Percentiles rank a stretch among this genome's conserved stretches.
phyloP scores from a whole-genome alignment of 2,797 vertebrate species.

The Linurgus olivaceus region DNA sequence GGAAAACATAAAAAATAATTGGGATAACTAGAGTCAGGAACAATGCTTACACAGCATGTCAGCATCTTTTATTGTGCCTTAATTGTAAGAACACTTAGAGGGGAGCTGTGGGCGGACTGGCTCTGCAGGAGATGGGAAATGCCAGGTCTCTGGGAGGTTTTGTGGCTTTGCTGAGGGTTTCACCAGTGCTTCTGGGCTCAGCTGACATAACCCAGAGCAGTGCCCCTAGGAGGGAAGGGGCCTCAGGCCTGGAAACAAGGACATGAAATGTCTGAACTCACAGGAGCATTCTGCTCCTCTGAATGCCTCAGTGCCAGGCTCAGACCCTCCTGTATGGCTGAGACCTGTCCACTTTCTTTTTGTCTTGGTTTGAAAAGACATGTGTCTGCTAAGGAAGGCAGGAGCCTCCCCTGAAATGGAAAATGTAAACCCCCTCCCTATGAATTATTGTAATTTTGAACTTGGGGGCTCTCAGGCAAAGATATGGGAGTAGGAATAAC shows the following conservation, averaged over 20 bases:
- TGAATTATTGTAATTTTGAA: neutral
- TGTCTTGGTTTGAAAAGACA: neutral
- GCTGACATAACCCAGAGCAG: neutral
- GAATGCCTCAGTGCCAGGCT: neutral
- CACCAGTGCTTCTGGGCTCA: neutral
- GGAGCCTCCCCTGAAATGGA: neutral
- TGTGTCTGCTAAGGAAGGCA: neutral
- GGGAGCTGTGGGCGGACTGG: neutral
- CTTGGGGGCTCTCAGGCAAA: neutral
- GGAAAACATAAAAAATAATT: slow-evolving; percentile 77
- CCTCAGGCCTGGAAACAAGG: neutral
- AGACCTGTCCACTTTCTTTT: neutral
- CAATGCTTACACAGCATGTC: slow-evolving; percentile 73
- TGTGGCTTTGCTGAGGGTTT: neutral
- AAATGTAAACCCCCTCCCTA: neutral
- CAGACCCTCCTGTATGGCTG: neutral
- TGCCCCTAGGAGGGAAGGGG: neutral
- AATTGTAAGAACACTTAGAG: slow-evolving; percentile 35
- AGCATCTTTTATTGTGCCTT: slow-evolving; percentile 71
- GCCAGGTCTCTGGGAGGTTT: neutral
- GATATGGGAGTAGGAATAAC: neutral
- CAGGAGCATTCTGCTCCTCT: neutral
- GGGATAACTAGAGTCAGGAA: slow-evolving; percentile 63
- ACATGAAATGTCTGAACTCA: neutral
- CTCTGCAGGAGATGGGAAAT: neutral